Base-by-base conservation (phyloP, 2,888 invertebrate genomes). In the Aphodius sticticus region DNA sequence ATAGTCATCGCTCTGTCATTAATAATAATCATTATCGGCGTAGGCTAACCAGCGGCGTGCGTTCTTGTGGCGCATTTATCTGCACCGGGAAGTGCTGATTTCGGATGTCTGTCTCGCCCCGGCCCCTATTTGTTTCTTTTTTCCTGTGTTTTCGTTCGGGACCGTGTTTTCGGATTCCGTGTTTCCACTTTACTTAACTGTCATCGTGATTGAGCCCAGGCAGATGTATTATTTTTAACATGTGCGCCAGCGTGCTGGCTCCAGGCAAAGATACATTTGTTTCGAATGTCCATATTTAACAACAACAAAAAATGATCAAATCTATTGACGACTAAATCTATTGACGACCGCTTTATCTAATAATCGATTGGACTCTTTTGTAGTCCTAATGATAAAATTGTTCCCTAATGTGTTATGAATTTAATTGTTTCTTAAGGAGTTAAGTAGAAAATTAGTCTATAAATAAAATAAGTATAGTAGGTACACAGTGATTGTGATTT, bases 201-300 rank as follows among this genome's bases (percentile, higher is more conserved):
- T 88, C 88, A 87, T 83, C 84, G 84, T 88, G 88, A 88, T 88
- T 87, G 88, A 88, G 86, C 86, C 84, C 86, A 86, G 88, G 86
- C 88, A 88, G 88, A 88, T 88, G 88, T 88, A 88, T 88, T 88
- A 88, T 89, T 87, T 89, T 86, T 88, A 84, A 87, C 87, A 87
- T 87, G 88, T 88, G 88, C 88, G 88, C 86, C 87, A 53, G 53
- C 53, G 53, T 53, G 53, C 53, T 53, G 53, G 12, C 83, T 69
- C 12, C 12, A 53, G 53, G 3, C 53, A 5, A 53, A 53, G 53
- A 53, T 53, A 53, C 53, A 53, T 53, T 53, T 53, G 12, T 53
- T 5, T 5, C 53, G 53, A 53, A 53, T 12, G 12, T 9, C 53
- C 53, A 53, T 53, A 3, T 53, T 53, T 53, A 53, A 53, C 53